These are phyloP conservation scores for Sycobia sp. DNA, from an alignment of 1,140 invertebrate genomes.

Conservation along the genomic window DNA sequence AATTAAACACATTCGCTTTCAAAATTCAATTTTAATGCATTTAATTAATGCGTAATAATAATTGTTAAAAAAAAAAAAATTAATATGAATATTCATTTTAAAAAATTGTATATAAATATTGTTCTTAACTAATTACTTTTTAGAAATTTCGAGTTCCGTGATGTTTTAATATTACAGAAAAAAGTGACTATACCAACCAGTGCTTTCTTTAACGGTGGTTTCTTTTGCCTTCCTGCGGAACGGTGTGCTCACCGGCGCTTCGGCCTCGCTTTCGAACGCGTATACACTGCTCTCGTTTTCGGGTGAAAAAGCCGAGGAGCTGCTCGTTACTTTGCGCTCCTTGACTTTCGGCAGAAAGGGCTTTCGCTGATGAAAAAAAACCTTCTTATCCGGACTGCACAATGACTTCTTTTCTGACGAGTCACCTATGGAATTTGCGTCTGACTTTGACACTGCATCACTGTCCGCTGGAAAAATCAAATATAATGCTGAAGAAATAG, in stretches of 20 bases:
- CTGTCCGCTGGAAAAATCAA: conserved; percentile 44
- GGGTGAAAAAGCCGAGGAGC: conserved; percentile 69
- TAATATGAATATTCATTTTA: too few species aligned
- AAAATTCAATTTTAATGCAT: too few species aligned
- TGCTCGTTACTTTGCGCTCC: conserved; percentile 57
- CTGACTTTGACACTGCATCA: conserved; percentile 43
- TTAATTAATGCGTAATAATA: too few species aligned
- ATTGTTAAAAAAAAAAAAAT: too few species aligned
- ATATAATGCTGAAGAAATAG: neutral
- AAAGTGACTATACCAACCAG: conserved; percentile 4
- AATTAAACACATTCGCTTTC: too few species aligned
- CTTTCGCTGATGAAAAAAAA: conserved; percentile 59
- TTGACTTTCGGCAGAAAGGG: conserved; percentile 64
- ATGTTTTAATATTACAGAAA: too few species aligned
- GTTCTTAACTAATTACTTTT: neutral
- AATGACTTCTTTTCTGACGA: conserved; percentile 48
- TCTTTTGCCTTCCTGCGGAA: conserved; percentile 58
- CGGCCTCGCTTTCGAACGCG: conserved; percentile 70
- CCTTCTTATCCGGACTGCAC: conserved; percentile 58
- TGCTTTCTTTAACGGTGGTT: conserved; percentile 7
- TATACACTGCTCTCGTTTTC: conserved; percentile 75
- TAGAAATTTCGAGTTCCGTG: too few species aligned
- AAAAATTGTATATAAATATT: too few species aligned
- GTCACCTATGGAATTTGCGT: conserved; percentile 41
- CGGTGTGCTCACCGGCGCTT: conserved; percentile 63